Evolutionary conservation across 2,113 vertebrate genomes (phyloP).

Genomic region (Callipepla squamata): DNA sequence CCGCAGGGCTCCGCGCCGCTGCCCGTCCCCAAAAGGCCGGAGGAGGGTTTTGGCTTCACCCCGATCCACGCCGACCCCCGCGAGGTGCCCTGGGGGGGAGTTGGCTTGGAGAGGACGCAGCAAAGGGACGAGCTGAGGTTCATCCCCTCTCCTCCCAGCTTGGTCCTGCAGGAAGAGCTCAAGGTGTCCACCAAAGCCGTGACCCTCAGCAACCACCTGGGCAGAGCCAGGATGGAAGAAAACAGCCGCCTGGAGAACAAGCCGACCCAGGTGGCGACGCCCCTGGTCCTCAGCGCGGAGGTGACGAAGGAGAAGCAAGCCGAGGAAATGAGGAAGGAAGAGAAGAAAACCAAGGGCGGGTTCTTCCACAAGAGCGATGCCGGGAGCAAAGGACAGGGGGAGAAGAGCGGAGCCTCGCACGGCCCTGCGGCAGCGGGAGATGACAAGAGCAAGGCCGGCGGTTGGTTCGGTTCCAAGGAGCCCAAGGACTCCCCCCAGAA

Average conservation of each 20-base stretch:
- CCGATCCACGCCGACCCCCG: not conserved
- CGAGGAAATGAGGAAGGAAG: slow-evolving; percentile 57
- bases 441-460: slow-evolving; percentile 77
- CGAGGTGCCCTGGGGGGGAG: not conserved
- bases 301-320: slow-evolving; percentile 48
- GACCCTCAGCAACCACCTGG: slow-evolving; percentile 77
- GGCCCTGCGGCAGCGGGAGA: slow-evolving; percentile 54
- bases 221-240: slow-evolving; percentile 55
- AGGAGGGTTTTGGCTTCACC: slow-evolving; percentile 72
- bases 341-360: slow-evolving; percentile 79
- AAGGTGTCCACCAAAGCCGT: slow-evolving; percentile 82
- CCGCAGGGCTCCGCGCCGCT: slow-evolving; percentile 74
- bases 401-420: slow-evolving; percentile 20
- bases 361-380: slow-evolving; percentile 79
- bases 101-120: slow-evolving; percentile 74
- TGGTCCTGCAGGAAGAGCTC: slow-evolving; percentile 58
- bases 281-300: slow-evolving; percentile 50
- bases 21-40: slow-evolving; percentile 63
- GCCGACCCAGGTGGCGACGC: slow-evolving; percentile 52
- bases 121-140: slow-evolving; percentile 58
- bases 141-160: slow-evolving; percentile 55
- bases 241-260: slow-evolving; percentile 53
- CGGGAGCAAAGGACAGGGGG: slow-evolving; percentile 68
- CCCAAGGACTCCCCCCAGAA: slow-evolving; percentile 80
- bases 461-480: slow-evolving; percentile 91